Conservation (phyloP, 2,888 invertebrate species). For the Neria commutata region DNA sequence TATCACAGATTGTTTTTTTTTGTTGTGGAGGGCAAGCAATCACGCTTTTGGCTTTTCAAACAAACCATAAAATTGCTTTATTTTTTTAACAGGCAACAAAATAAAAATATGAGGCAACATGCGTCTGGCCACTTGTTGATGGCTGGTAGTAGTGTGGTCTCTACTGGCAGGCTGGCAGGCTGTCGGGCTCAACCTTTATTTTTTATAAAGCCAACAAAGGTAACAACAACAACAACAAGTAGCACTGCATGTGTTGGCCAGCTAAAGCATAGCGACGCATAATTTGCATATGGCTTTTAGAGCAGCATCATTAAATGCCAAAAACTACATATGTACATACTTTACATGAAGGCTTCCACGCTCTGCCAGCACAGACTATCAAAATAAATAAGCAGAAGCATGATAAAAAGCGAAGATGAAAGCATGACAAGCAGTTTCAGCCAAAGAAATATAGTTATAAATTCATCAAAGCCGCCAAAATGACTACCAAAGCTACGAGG, state of each 20-base stretch:
- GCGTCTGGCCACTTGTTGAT: conserved; percentile 4
- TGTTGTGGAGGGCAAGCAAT: too few species aligned
- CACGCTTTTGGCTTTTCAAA: neutral
- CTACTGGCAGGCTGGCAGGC: conserved; percentile 4
- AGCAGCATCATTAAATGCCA: too few species aligned
- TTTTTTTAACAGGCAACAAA: conserved; percentile 4
- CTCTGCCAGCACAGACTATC: neutral
- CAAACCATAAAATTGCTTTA: neutral
- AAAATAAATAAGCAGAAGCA: neutral
- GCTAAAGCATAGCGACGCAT: too few species aligned
- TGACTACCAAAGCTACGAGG: conserved; percentile 2
- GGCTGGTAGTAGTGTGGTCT: neutral
- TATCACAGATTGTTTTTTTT: too few species aligned
- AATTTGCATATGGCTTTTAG: conserved; percentile 4
- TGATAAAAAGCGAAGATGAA: neutral
- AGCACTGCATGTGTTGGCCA: too few species aligned
- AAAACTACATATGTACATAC: too few species aligned
- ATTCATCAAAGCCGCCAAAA: neutral
- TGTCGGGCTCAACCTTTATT: neutral
- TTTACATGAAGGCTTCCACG: neutral
- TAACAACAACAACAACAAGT: conserved; percentile 5
- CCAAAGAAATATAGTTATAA: neutral
- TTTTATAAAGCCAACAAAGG: neutral
- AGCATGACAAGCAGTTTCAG: neutral
- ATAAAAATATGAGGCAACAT: neutral